Evolutionary conservation across 2,888 invertebrate genomes (phyloP), one percentile per base, ranked within the genome.

Genomic region (Athripsodes cinereus): DNA sequence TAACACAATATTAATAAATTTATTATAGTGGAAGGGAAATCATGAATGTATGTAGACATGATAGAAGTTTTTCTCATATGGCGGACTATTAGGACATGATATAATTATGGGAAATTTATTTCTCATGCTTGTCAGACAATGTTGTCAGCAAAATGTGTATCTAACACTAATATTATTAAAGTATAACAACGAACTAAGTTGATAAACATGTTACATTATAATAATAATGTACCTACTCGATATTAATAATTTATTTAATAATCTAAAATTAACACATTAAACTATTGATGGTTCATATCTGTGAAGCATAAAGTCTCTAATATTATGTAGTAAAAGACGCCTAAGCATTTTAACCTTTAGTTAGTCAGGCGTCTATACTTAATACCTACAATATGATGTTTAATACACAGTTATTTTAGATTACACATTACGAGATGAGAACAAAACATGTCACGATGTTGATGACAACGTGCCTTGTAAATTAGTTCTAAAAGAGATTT

Each of bases 251-350:
- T 8, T 40, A 40, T 40, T 40, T n/a, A 40, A 40, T 13, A 40
- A 40, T 40, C 40, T 40, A 13, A 40, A 40, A 40, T 40, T 40
- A 40, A 40, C 40, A 40, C 40, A 40, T 40, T 40, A 40, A 40
- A 40, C 13, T 40, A 13, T 8, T n/a, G 13, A 40, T 40, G 16
- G 40, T 40, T 16, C 40, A 40, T 40, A 11, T 31, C 6, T 31
- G 8, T 11, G 31, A n/a, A n/a, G n/a, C n/a, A n/a, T n/a, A n/a
- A 26, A 26, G 26, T 26, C 26, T 26, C 3, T 26, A 26, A 26
- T 26, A 26, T 26, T 3, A 10, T 26, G 26, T 26, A 26, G 26
- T 6, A 6, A 26, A 26, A 26, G 3, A 26, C 26, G 3, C 10
- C 26, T 40, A 40, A 40, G 16, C 40, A 40, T 40, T 40, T 40